phyloP scores from a whole-genome alignment of 2,888 invertebrate species.

The Protodeltote pygarga region DNA sequence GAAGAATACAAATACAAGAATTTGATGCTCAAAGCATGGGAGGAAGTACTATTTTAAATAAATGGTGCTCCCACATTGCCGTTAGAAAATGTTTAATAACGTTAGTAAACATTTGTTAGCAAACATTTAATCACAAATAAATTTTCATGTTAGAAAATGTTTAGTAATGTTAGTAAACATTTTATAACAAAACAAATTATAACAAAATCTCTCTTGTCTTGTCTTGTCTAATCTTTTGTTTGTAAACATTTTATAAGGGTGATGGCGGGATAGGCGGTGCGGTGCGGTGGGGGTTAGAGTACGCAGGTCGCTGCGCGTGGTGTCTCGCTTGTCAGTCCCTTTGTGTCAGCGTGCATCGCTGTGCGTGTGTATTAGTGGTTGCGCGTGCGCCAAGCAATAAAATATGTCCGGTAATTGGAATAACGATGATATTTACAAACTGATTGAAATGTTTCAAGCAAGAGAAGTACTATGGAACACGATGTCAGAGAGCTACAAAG shows the following conservation, averaged over 20 bases:
- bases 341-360: constrained; percentile 32
- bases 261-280: constrained; percentile 16
- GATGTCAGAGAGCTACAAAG: constrained; percentile 34
- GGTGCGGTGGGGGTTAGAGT: constrained; percentile 8
- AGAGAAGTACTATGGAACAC: constrained; percentile 40
- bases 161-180: constrained; percentile 12
- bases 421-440: constrained; percentile 24
- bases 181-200: constrained; percentile 13
- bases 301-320: constrained; percentile 17
- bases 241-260: constrained; percentile 15
- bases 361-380: constrained; percentile 34
- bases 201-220: constrained; percentile 11
- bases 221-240: constrained; percentile 16
- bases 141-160: constrained; percentile 12
- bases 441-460: constrained; percentile 43
- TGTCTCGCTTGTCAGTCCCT: constrained; percentile 32
- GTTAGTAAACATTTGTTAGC: constrained; percentile 22
- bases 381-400: constrained; percentile 35
- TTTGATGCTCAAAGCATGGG: constrained; percentile 6
- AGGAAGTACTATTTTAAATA: constrained; percentile 2
- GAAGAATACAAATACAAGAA: constrained; percentile 34
- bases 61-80: constrained; percentile 12
- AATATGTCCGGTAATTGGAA: constrained; percentile 33
- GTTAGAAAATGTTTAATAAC: constrained; percentile 16
- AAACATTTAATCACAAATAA: constrained; percentile 16